Evolutionary conservation across 1,140 invertebrate species (phyloP).

Genomic region (Apis dorsata): DNA sequence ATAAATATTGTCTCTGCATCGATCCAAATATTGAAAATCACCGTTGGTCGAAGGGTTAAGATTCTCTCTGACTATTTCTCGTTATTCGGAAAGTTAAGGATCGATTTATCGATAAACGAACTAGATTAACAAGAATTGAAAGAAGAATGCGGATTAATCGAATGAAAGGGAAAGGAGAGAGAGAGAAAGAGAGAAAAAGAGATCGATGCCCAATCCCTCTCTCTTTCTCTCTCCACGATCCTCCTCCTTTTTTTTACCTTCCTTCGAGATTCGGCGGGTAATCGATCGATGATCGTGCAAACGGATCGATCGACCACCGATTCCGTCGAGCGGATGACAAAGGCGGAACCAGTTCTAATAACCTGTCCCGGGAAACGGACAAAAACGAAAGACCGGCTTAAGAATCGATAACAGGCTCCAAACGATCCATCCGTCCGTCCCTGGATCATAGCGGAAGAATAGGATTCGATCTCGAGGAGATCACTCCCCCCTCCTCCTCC

Average conservation of each 20-base stretch:
- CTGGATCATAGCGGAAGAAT: conserved; percentile 49
- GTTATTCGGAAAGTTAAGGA: too few species aligned
- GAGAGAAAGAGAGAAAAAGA: too few species aligned
- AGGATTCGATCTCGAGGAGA: not conserved
- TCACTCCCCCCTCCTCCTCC: not conserved
- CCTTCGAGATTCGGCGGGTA: conserved; percentile 17
- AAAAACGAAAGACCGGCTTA: conserved; percentile 47
- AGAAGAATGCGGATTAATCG: too few species aligned
- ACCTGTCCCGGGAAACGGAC: conserved; percentile 42
- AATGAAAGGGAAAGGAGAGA: too few species aligned
- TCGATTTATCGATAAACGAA: too few species aligned
- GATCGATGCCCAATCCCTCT: too few species aligned
- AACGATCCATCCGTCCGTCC: conserved; percentile 14
- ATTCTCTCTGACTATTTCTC: too few species aligned
- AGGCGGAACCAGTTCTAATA: conserved; percentile 60
- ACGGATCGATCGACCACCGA: conserved; percentile 12
- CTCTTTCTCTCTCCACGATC: not conserved
- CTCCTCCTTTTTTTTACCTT: not conserved
- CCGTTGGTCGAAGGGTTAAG: too few species aligned
- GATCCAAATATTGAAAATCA: too few species aligned
- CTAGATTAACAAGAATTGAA: too few species aligned
- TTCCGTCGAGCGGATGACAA: conserved; percentile 47
- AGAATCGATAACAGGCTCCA: conserved; percentile 54
- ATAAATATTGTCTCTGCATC: too few species aligned
- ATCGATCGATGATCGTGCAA: conserved; percentile 48